These are phyloP conservation scores for Microvelia longipes DNA, from an alignment of 1,140 invertebrate genomes.

Conservation along the genomic window DNA sequence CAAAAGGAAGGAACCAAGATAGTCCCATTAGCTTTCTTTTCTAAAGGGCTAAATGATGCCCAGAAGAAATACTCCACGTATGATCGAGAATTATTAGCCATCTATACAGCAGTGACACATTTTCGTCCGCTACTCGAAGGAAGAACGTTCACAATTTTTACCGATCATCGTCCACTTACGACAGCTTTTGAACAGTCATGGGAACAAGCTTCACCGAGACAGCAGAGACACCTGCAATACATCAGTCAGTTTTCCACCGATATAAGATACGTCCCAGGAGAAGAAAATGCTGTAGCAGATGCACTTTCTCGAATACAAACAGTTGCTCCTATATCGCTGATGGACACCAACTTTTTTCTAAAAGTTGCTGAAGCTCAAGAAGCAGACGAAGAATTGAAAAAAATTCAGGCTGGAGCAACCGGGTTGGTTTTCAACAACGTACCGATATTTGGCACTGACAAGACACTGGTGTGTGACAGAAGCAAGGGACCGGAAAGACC, in stretches of 20 bases:
- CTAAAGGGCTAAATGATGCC: neutral
- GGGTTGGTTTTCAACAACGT: neutral
- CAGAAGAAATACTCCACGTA: slow-evolving; percentile 19
- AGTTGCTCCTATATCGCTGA: slow-evolving; percentile 9
- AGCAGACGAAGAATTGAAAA: neutral
- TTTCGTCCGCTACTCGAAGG: slow-evolving; percentile 32
- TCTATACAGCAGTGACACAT: slow-evolving; percentile 27
- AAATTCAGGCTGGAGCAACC: neutral
- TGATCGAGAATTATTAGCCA: slow-evolving; percentile 29
- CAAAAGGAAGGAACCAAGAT: neutral
- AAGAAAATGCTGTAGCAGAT: slow-evolving; percentile 25
- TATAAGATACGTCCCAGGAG: slow-evolving; percentile 15
- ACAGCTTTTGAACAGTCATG: slow-evolving; percentile 24
- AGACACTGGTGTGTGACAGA: neutral
- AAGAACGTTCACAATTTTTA: slow-evolving; percentile 25
- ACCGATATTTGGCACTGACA: slow-evolving; percentile 8
- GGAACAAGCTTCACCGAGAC: slow-evolving; percentile 5
- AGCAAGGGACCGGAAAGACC: neutral
- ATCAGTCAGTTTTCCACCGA: slow-evolving; percentile 11
- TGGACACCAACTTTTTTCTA: neutral
- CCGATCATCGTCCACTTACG: slow-evolving; percentile 30
- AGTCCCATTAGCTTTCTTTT: neutral
- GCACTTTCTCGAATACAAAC: slow-evolving; percentile 22
- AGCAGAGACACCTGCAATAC: neutral
- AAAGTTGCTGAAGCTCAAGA: slow-evolving; percentile 11